Base-by-base conservation (phyloP, 2,113 vertebrate genomes). In the Chloebia gouldiae region DNA sequence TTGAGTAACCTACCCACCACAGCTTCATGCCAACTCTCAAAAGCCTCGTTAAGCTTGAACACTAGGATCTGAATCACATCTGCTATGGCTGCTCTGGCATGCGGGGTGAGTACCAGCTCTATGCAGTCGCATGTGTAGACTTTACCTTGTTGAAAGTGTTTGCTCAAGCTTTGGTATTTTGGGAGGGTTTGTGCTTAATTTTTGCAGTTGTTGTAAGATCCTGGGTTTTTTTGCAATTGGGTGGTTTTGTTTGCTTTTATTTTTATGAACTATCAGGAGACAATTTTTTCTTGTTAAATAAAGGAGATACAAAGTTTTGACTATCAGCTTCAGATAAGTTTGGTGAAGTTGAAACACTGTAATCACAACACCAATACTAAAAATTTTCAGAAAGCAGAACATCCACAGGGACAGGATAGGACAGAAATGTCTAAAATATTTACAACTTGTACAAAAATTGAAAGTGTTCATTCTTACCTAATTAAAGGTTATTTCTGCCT, bases 51-150 rank as follows among this genome's bases (percentile, higher is more conserved):
- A 51, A 86, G 4, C 13, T 64, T 40, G 20, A 88, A 3, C 25
- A 72, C 8, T 7, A 64, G 2, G 13, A 35, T 70, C 20, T 91
- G 53, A 94, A 61, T 50, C n/a, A 80, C 15, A 64, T 27, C 9
- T 65, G 5, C 24, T 77, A 59, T 61, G n/a, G 7, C 14, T 77
- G 31, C 30, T 57, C 21, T 44, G 27, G 4, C 4, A 18, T 4
- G n/a, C n/a, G 40, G 13, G 5, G 4, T 49, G 9, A 60, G 3
- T 7, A 22, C 69, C 15, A 80, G 20, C 30, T 68, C 28, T 76
- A 25, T 15, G 10, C 4, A 42, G 11, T 21, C 65, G 24, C 7
- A 4, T 35, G 0, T 15, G 2, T 51, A 17, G n/a, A 27, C 5
- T 88, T 76, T 20, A 21, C 33, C 8, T 31, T 42, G 13, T 27